A percentile compares a stretch with the other conserved stretches of the same genome.
These are phyloP conservation scores for Oxyscelio sp. DNA, from an alignment of 2,888 invertebrate species.

Conservation along the genomic window DNA sequence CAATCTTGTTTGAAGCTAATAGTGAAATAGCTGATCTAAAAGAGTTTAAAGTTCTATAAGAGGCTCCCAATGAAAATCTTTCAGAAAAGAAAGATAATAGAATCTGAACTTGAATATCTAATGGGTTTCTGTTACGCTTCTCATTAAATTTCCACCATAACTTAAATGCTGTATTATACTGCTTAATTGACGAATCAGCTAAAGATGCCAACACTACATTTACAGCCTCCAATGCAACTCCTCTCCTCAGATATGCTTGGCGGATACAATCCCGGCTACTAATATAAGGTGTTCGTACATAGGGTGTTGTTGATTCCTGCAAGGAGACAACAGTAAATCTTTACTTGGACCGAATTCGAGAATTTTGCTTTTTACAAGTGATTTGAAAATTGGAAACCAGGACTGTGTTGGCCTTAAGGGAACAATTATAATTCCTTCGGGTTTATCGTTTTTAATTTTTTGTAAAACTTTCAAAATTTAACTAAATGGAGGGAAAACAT, in stretches of 20 bases:
- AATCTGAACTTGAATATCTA: background rate
- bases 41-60: slow-evolving; percentile 28
- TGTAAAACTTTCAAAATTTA: slow-evolving; percentile 38
- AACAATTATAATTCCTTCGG: slow-evolving; percentile 56
- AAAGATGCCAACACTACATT: slow-evolving; percentile 30
- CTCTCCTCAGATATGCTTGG: slow-evolving; percentile 46
- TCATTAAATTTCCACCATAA: slow-evolving; percentile 29
- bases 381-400: slow-evolving; percentile 44
- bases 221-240: slow-evolving; percentile 18
- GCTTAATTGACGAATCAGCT: slow-evolving; percentile 32
- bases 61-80: slow-evolving; percentile 15
- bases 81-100: slow-evolving; percentile 26
- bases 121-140: slow-evolving; percentile 9
- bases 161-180: slow-evolving; percentile 29
- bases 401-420: slow-evolving; percentile 56
- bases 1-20: slow-evolving; percentile 39
- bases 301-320: slow-evolving; percentile 26
- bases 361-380: background rate
- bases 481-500: slow-evolving; percentile 73
- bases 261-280: slow-evolving; percentile 62
- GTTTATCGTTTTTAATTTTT: slow-evolving; percentile 53
- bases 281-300: slow-evolving; percentile 41
- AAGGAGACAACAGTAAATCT: slow-evolving; percentile 68
- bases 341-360: slow-evolving; percentile 36
- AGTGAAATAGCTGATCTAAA: slow-evolving; percentile 52